Evolutionary conservation across 2,888 invertebrate genomes (phyloP).

Genomic region (Tipula vernalis): DNA sequence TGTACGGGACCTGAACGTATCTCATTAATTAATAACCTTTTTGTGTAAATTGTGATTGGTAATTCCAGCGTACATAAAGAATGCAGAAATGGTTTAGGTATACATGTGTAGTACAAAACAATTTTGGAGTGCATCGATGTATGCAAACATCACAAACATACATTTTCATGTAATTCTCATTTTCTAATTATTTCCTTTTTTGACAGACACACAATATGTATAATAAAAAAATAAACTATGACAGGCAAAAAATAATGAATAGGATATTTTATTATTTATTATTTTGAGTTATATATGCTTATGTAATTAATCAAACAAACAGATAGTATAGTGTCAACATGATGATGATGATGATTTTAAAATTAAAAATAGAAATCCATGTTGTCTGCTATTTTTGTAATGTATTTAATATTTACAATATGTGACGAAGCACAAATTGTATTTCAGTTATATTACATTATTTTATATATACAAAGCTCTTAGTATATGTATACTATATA

Average conservation of each 20-base stretch:
- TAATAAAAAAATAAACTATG: neutral
- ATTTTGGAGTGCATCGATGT: neutral
- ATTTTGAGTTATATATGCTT: neutral
- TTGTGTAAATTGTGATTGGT: neutral
- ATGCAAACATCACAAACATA: neutral
- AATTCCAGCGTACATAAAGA: neutral
- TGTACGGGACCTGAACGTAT: neutral
- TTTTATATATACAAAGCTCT: neutral
- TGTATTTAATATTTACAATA: neutral
- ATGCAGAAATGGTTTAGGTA: neutral
- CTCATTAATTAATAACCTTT: neutral
- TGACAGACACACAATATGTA: neutral
- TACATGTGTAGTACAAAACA: neutral
- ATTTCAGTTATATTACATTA: neutral
- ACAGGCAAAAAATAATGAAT: neutral
- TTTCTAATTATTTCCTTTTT: neutral
- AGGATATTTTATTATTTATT: neutral
- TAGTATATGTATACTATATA: neutral
- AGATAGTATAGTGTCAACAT: neutral
- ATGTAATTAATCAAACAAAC: conserved; percentile 4
- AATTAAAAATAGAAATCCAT: neutral
- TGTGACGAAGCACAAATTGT: neutral
- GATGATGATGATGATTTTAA: neutral
- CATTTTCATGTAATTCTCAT: neutral
- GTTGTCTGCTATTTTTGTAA: neutral